These are phyloP conservation scores for Polymixis lichenea DNA, from an alignment of 2,888 invertebrate species.

Conservation along the genomic window DNA sequence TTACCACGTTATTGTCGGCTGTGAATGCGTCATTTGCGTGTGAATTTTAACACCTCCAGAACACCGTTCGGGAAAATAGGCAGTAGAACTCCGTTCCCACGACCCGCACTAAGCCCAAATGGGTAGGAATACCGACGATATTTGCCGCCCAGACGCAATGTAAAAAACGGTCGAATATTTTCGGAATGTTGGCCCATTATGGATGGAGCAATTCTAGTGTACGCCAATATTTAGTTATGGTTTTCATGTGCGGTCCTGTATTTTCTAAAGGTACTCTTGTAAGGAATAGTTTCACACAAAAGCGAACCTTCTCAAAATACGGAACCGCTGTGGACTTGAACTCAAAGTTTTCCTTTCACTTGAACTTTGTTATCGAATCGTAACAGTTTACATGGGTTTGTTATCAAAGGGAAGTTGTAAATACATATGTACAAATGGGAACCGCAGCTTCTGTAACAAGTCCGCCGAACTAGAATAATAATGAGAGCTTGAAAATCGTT, in stretches of 20 bases:
- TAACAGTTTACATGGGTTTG: constrained; percentile 49
- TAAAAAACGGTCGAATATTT: constrained; percentile 57
- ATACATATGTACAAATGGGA: constrained; percentile 52
- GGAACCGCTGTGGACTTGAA: constrained; percentile 40
- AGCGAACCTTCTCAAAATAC: constrained; percentile 48
- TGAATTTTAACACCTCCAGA: constrained; percentile 59
- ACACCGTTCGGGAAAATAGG: constrained; percentile 44
- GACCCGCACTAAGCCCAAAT: constrained; percentile 43
- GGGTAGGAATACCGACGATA: constrained; percentile 54
- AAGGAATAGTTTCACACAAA: constrained; percentile 48
- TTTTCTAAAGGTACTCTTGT: constrained; percentile 43
- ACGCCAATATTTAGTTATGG: constrained; percentile 58
- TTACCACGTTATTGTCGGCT: constrained; percentile 53
- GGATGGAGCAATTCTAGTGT: constrained; percentile 38
- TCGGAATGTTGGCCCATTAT: constrained; percentile 54
- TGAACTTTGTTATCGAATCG: constrained; percentile 63
- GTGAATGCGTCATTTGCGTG: constrained; percentile 62
- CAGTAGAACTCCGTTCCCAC: constrained; percentile 16
- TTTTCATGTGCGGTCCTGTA: constrained; percentile 25
- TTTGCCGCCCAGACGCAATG: constrained; percentile 37
- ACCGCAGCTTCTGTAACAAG: constrained; percentile 51
- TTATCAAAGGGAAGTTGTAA: constrained; percentile 62
- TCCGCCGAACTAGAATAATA: constrained; percentile 72
- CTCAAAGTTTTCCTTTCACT: constrained; percentile 62
- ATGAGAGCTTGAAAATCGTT: constrained; percentile 83